These are phyloP conservation scores for Chrosomus eos DNA, from an alignment of 2,797 vertebrate genomes.

Conservation along the genomic window DNA sequence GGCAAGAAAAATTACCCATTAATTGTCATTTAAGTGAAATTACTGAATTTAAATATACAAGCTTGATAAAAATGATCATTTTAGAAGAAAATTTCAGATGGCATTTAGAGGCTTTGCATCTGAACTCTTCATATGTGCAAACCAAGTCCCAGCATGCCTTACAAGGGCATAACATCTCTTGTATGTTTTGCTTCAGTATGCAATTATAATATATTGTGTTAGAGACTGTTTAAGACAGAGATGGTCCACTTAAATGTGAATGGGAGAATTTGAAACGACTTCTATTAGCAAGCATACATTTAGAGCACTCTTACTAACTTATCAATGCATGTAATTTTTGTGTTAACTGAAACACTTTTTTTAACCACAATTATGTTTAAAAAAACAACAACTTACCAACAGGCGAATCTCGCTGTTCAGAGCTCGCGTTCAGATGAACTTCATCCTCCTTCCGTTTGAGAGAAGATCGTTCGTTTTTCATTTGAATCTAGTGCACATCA, in stretches of 20 bases:
- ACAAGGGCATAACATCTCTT: not conserved
- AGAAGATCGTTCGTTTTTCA: conserved; percentile 64
- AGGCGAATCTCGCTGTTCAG: conserved; percentile 76
- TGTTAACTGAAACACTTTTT: not conserved
- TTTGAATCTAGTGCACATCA: conserved; percentile 68
- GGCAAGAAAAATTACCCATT: too few species aligned
- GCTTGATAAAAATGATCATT: too few species aligned
- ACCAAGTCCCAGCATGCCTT: conserved; percentile 24
- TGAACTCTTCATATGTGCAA: too few species aligned
- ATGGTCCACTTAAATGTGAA: not conserved
- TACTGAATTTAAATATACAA: too few species aligned
- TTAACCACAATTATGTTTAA: not conserved
- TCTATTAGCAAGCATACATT: too few species aligned
- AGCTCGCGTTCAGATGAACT: conserved; percentile 41
- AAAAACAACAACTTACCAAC: conserved; percentile 65
- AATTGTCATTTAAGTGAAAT: too few species aligned
- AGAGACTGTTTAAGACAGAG: not conserved
- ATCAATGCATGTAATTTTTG: not conserved
- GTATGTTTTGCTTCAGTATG: not conserved
- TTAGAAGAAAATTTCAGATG: too few species aligned
- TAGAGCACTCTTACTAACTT: not conserved
- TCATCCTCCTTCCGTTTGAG: conserved; percentile 55
- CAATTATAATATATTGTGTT: not conserved
- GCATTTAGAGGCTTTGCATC: too few species aligned
- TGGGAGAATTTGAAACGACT: not conserved